Evolutionary conservation across 2,888 invertebrate genomes (phyloP).

Genomic region (Athetis lepigone): DNA sequence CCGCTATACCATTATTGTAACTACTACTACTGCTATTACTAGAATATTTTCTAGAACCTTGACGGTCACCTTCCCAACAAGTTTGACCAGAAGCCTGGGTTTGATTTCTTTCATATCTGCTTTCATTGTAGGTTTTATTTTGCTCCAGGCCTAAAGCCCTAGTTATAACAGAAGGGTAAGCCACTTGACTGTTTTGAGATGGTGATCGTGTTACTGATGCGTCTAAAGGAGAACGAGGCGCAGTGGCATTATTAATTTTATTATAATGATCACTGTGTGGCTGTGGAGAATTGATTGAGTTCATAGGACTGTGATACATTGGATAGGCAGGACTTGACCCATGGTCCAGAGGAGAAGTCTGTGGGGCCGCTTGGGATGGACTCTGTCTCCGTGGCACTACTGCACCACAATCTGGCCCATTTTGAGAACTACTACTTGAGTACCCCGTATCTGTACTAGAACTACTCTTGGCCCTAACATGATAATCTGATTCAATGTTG

Average conservation of each 20-base stretch:
- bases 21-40: slow-evolving; percentile 81
- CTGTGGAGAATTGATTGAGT: slow-evolving; percentile 93
- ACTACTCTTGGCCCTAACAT: slow-evolving; percentile 91
- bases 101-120: slow-evolving; percentile 89
- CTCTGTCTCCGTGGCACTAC: slow-evolving; percentile 93
- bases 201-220: slow-evolving; percentile 92
- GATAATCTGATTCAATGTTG: slow-evolving; percentile 91
- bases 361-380: slow-evolving; percentile 93
- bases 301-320: slow-evolving; percentile 96
- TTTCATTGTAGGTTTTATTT: slow-evolving; percentile 88
- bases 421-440: slow-evolving; percentile 91
- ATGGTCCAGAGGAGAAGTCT: slow-evolving; percentile 93
- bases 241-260: slow-evolving; percentile 87
- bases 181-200: slow-evolving; percentile 92
- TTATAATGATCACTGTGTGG: slow-evolving; percentile 91
- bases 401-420: slow-evolving; percentile 92
- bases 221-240: slow-evolving; percentile 93
- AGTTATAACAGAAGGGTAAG: slow-evolving; percentile 96
- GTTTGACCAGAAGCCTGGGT: slow-evolving; percentile 85
- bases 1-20: slow-evolving; percentile 83
- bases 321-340: slow-evolving; percentile 95
- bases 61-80: slow-evolving; percentile 91
- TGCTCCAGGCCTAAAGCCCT: slow-evolving; percentile 93
- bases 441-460: slow-evolving; percentile 92
- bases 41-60: slow-evolving; percentile 87